Percentiles rank a stretch among this genome's conserved stretches.
Evolutionary conservation across 2,888 invertebrate species (phyloP).

Genomic region (Yponomeuta malinellus): DNA sequence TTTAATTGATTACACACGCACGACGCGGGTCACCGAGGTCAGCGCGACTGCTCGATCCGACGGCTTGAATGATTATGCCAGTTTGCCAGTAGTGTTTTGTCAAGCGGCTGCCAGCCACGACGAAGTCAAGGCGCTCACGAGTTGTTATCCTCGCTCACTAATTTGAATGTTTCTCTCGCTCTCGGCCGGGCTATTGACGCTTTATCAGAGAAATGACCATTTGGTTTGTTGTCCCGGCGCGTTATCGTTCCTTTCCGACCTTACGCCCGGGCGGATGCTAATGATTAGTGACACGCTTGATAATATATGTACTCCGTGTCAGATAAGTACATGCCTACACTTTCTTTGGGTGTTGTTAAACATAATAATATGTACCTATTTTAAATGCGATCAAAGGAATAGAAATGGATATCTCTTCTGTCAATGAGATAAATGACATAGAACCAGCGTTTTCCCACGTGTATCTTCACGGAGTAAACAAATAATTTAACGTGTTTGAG

Average conservation of each 20-base stretch:
- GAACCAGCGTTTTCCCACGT: too few relatives aligned
- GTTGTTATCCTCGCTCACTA: conserved; percentile 33
- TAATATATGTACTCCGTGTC: too few relatives aligned
- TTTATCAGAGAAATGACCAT: conserved; percentile 2
- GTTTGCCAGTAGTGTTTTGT: conserved; percentile 21
- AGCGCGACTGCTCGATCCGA: conserved; percentile 12
- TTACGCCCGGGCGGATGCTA: background rate
- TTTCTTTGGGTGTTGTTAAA: too few relatives aligned
- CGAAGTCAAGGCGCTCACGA: conserved; percentile 30
- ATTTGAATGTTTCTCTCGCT: conserved; percentile 5
- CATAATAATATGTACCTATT: too few relatives aligned
- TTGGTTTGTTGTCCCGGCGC: background rate
- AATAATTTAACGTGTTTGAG: background rate
- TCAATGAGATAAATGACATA: too few relatives aligned
- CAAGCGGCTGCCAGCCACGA: conserved; percentile 46
- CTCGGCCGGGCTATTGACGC: background rate
- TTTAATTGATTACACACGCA: conserved; percentile 14
- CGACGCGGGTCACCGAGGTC: conserved; percentile 8
- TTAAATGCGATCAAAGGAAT: too few relatives aligned
- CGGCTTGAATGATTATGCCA: conserved; percentile 13
- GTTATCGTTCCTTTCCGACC: background rate
- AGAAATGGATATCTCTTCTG: too few relatives aligned
- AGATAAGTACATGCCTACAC: too few relatives aligned
- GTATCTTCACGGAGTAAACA: too few relatives aligned
- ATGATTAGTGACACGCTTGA: background rate